These are phyloP conservation scores for Drosophila siamana DNA, from an alignment of 2,888 invertebrate genomes.

Conservation along the genomic window DNA sequence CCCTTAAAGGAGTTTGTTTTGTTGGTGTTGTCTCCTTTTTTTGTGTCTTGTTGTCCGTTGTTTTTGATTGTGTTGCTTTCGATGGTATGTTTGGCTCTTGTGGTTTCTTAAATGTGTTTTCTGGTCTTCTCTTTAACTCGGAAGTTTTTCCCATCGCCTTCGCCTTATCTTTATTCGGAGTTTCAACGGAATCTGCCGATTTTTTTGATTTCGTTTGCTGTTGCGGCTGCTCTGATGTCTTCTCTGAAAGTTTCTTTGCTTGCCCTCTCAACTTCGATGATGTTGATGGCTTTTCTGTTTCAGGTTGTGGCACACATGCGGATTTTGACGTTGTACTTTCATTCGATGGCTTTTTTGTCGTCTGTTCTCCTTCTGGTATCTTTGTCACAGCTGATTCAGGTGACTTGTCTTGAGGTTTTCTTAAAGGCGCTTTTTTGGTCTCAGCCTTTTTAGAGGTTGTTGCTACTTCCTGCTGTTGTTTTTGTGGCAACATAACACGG, in stretches of 20 bases:
- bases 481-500: slow-evolving; percentile 2
- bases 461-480: neutral
- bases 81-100: too few relatives aligned
- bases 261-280: neutral
- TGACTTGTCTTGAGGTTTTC: neutral
- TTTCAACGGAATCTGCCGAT: neutral
- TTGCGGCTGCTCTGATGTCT: neutral
- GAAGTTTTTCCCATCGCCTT: too few relatives aligned
- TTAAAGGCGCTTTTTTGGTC: neutral
- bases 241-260: neutral
- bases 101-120: neutral
- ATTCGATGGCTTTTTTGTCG: neutral
- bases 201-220: neutral
- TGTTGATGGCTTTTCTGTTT: neutral
- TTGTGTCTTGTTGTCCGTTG: neutral
- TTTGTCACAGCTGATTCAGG: neutral
- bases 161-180: neutral
- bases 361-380: neutral
- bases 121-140: neutral
- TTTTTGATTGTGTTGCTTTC: too few relatives aligned
- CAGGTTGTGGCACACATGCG: neutral
- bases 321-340: neutral
- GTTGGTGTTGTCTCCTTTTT: neutral
- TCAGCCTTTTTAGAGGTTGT: neutral
- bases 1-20: neutral